These are phyloP conservation scores for Aspidoscelis tigris DNA, from an alignment of 2,113 vertebrate genomes.

Conservation along the genomic window DNA sequence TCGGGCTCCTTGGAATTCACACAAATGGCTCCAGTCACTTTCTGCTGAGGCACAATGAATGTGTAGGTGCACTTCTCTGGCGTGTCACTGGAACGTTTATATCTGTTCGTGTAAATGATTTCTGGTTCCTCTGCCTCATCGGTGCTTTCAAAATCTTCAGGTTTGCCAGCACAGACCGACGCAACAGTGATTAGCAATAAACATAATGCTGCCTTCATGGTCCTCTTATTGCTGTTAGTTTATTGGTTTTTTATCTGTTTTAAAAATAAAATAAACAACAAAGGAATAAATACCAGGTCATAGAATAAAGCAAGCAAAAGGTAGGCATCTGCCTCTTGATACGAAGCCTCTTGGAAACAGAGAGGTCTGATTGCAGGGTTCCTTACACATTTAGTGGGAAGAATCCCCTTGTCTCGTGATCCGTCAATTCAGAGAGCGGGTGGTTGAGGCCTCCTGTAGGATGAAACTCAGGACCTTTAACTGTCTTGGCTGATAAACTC, in stretches of 20 bases:
- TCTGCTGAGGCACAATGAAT: conserved; percentile 97
- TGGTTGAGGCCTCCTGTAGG: too few relatives aligned
- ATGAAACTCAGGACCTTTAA: too few relatives aligned
- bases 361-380: too few relatives aligned
- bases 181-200: conserved; percentile 77
- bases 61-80: conserved; percentile 96
- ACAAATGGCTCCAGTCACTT: conserved; percentile 96
- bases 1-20: conserved; percentile 96
- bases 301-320: background rate
- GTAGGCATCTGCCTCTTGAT: background rate
- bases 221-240: conserved; percentile 51
- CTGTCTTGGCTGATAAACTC: too few relatives aligned
- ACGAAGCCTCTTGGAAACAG: too few relatives aligned
- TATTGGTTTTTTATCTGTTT: conserved; percentile 52
- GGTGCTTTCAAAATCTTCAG: conserved; percentile 80
- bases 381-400: too few relatives aligned
- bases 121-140: conserved; percentile 80
- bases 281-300: conserved; percentile 11
- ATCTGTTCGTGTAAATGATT: conserved; percentile 86
- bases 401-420: too few relatives aligned
- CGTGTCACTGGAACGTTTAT: conserved; percentile 82
- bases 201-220: conserved; percentile 75
- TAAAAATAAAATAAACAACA: conserved; percentile 50
- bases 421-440: too few relatives aligned
- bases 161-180: conserved; percentile 67